Conservation (phyloP, 1,140 invertebrate genomes). For the Drosophila nasuta region DNA sequence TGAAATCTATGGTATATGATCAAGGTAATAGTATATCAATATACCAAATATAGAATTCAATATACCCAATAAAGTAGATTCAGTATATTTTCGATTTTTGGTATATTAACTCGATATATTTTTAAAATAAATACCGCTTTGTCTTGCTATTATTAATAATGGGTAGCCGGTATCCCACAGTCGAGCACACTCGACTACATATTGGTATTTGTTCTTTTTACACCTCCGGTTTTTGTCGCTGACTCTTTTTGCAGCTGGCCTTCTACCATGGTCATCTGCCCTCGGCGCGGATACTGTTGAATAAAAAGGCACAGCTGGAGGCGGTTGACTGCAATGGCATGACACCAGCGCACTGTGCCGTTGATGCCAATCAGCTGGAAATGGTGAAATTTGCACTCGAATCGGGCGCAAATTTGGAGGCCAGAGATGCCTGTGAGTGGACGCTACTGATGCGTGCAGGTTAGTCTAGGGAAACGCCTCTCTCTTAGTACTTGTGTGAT, state of each 20-base stretch:
- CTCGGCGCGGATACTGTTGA: constrained; percentile 76
- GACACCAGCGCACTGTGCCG: constrained; percentile 78
- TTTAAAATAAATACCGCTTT: too few species aligned
- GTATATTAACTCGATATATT: too few species aligned
- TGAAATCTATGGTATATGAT: too few species aligned
- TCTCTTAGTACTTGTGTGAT: background rate
- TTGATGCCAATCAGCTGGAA: constrained; percentile 77
- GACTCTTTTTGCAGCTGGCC: constrained; percentile 54
- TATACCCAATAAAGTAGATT: too few species aligned
- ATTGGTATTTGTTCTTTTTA: background rate
- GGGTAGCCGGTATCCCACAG: too few species aligned
- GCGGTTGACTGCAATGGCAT: constrained; percentile 72
- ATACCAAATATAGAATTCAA: too few species aligned
- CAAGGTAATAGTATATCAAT: too few species aligned
- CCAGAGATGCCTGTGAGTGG: constrained; percentile 72
- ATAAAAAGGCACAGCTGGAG: constrained; percentile 76
- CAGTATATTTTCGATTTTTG: too few species aligned
- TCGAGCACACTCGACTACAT: too few species aligned
- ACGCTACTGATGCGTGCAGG: constrained; percentile 77
- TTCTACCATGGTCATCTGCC: constrained; percentile 78
- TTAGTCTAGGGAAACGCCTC: constrained; percentile 22
- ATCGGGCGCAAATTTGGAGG: constrained; percentile 71
- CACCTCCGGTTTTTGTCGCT: background rate
- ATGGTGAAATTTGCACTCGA: constrained; percentile 79
- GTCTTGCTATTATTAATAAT: too few species aligned